Evolutionary conservation across 2,888 invertebrate genomes (phyloP).

Genomic region (Eudasyphora cyanicolor): DNA sequence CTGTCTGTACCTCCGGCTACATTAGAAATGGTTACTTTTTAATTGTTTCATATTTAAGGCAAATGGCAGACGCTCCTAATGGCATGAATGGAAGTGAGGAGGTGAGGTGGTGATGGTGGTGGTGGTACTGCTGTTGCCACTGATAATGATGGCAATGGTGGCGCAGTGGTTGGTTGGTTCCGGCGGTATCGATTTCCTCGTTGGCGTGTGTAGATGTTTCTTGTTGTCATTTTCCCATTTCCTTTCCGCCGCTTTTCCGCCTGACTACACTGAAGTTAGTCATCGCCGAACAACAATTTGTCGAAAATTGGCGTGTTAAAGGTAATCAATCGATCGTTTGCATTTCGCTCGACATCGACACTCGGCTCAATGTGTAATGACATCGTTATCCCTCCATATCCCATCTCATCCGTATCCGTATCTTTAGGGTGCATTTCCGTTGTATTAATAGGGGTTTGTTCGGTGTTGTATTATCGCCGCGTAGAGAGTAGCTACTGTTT

Average conservation of each 20-base stretch:
- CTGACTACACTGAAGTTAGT: conserved; percentile 32
- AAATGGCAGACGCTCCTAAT: conserved; percentile 29
- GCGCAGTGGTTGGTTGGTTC: conserved; percentile 3
- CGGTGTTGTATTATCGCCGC: not conserved
- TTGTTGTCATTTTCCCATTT: conserved; percentile 1
- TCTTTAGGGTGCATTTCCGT: conserved; percentile 51
- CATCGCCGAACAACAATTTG: conserved; percentile 49
- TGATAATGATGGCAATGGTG: not conserved
- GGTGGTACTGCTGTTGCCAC: too few species aligned
- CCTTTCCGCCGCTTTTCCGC: conserved; percentile 2
- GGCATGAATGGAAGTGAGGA: not conserved
- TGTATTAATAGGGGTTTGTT: conserved; percentile 41
- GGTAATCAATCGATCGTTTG: conserved; percentile 39
- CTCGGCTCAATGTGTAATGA: not conserved
- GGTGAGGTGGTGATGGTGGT: conserved; percentile 4
- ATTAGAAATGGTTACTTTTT: conserved; percentile 59
- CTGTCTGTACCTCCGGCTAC: not conserved
- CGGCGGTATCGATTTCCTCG: conserved; percentile 24
- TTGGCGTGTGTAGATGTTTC: not conserved
- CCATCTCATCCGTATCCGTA: not conserved
- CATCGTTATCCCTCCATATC: not conserved
- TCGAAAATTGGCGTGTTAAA: conserved; percentile 55
- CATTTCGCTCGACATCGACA: not conserved
- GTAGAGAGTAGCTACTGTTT: conserved; percentile 39
- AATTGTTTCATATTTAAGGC: conserved; percentile 37